Evolutionary conservation across 2,113 vertebrate genomes (phyloP).

Genomic region (Chionomys nivalis): DNA sequence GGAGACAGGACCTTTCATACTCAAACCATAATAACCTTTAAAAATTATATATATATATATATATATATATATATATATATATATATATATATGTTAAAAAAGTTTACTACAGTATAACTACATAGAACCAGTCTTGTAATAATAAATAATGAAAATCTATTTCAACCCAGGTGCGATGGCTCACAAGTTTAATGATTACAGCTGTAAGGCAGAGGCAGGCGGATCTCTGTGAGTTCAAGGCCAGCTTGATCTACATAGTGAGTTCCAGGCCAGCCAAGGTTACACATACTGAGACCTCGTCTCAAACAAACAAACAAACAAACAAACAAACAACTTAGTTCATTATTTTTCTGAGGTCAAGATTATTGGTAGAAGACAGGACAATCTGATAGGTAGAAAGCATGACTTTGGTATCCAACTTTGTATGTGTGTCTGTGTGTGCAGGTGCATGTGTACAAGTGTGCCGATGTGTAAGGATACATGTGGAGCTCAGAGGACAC

Average conservation of each 20-base stretch:
- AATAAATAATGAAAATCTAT: conserved; percentile 27
- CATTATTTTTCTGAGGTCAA: background rate
- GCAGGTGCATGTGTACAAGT: background rate
- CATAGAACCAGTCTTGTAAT: conserved; percentile 9
- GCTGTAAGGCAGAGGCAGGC: background rate
- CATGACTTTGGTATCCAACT: background rate
- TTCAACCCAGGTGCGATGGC: background rate
- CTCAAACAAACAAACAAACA: background rate
- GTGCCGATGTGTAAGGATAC: background rate
- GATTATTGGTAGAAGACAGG: background rate
- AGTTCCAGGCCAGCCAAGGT: background rate
- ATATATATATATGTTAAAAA: background rate
- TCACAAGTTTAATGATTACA: background rate
- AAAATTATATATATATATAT: background rate
- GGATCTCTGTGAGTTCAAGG: background rate
- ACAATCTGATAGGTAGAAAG: background rate
- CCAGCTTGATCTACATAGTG: background rate
- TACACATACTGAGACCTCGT: background rate
- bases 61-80: background rate
- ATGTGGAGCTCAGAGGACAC: background rate
- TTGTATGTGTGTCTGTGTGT: background rate
- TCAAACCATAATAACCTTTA: background rate
- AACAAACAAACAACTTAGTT: background rate
- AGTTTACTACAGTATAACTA: background rate
- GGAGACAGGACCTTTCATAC: background rate